Evolutionary conservation across 2,888 invertebrate genomes (phyloP).

Genomic region (Nasonovia ribisnigri): DNA sequence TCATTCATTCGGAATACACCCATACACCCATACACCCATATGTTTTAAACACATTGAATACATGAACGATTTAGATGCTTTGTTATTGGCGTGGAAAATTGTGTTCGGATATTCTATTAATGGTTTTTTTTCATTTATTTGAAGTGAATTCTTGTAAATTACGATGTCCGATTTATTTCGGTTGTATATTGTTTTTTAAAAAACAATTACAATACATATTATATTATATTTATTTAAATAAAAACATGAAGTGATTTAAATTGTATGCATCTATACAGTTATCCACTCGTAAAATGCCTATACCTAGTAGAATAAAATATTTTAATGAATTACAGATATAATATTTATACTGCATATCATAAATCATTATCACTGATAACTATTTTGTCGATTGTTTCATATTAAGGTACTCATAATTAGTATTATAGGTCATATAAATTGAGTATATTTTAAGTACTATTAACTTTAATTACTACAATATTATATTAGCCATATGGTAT

Average conservation of each 20-base stretch:
- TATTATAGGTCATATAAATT: neutral
- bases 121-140: neutral
- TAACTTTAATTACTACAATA: neutral
- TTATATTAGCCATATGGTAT: neutral
- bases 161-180: neutral
- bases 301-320: neutral
- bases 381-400: neutral
- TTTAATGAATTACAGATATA: neutral
- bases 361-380: neutral
- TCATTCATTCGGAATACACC: slow-evolving; percentile 30
- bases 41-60: slow-evolving; percentile 24
- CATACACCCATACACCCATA: neutral
- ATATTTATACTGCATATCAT: neutral
- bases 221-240: neutral
- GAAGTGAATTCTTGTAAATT: neutral
- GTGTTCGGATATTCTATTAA: neutral
- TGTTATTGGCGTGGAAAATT: slow-evolving; percentile 8
- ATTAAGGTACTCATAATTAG: neutral
- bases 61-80: slow-evolving; percentile 8
- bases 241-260: neutral
- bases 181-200: neutral
- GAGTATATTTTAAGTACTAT: neutral
- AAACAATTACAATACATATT: neutral
- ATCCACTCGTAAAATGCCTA: neutral
- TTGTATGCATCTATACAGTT: neutral